phyloP scores from a whole-genome alignment of 2,888 invertebrate species.

The Dexiosoma caninum region DNA sequence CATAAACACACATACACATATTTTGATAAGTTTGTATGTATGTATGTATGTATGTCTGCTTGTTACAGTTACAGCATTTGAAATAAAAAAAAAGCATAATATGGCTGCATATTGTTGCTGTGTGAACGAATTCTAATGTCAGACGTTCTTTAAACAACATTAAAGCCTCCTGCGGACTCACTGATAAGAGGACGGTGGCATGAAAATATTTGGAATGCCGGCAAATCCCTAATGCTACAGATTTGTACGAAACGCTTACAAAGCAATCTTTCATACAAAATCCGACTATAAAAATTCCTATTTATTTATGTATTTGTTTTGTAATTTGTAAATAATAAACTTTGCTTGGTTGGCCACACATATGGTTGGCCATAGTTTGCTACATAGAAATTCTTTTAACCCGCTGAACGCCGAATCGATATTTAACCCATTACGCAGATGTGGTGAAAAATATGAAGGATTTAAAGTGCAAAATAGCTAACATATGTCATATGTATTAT shows the following conservation, averaged over 20 bases:
- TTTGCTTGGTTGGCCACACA: not conserved
- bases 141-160: conserved; percentile 28
- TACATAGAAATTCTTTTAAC: conserved; percentile 20
- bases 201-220: conserved; percentile 22
- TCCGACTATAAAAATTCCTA: too few relatives aligned
- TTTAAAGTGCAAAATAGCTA: too few relatives aligned
- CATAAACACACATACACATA: not conserved
- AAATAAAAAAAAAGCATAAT: not conserved
- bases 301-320: not conserved
- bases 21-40: not conserved
- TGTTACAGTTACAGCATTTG: conserved; percentile 6
- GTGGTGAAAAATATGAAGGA: too few relatives aligned
- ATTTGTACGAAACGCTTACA: conserved; percentile 23
- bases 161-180: not conserved
- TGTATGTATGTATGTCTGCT: not conserved
- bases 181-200: conserved; percentile 29
- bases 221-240: conserved; percentile 46
- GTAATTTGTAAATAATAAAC: conserved; percentile 21
- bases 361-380: not conserved
- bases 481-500: too few relatives aligned
- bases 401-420: not conserved
- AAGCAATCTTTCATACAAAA: not conserved
- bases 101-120: conserved; percentile 27
- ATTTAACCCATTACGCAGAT: not conserved
- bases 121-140: conserved; percentile 16